Percentiles rank a stretch among this genome's conserved stretches.
phyloP scores from a whole-genome alignment of 2,113 vertebrate species.

The human region DNA sequence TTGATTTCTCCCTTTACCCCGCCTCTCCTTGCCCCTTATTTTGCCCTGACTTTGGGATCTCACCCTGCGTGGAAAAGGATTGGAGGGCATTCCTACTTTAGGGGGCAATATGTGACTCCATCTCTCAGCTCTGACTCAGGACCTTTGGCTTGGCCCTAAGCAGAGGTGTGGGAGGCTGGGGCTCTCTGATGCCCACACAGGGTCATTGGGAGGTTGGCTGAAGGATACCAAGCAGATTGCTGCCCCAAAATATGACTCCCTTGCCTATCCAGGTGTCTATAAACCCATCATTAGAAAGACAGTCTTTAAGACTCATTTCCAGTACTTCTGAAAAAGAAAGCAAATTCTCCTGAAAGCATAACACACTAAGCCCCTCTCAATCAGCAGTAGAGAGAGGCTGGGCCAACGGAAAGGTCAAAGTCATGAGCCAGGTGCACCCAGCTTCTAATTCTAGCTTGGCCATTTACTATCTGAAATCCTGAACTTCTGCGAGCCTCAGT shows the following conservation, averaged over 20 bases:
- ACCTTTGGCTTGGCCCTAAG: not conserved
- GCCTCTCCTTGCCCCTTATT: not conserved
- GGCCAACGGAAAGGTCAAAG: not conserved
- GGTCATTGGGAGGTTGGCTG: not conserved
- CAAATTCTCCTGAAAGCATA: not conserved
- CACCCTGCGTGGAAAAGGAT: not conserved
- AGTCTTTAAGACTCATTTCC: not conserved
- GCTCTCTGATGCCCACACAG: not conserved
- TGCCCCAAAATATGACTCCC: not conserved
- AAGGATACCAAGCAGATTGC: not conserved
- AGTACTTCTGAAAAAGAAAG: not conserved
- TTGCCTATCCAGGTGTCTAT: not conserved
- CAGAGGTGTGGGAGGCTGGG: not conserved
- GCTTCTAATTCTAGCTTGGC: not conserved
- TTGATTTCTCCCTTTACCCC: not conserved
- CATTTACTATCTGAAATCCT: not conserved
- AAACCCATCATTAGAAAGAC: not conserved
- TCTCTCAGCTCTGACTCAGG: not conserved
- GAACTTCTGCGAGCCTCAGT: not conserved
- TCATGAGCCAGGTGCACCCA: not conserved
- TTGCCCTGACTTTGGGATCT: not conserved
- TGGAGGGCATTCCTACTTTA: no score
- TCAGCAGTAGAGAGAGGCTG: not conserved
- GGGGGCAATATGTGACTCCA: not conserved
- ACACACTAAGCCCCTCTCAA: not conserved